Conservation (phyloP, 35 echinoderm and acorn worm genomes). For the Patiria miniata region DNA sequence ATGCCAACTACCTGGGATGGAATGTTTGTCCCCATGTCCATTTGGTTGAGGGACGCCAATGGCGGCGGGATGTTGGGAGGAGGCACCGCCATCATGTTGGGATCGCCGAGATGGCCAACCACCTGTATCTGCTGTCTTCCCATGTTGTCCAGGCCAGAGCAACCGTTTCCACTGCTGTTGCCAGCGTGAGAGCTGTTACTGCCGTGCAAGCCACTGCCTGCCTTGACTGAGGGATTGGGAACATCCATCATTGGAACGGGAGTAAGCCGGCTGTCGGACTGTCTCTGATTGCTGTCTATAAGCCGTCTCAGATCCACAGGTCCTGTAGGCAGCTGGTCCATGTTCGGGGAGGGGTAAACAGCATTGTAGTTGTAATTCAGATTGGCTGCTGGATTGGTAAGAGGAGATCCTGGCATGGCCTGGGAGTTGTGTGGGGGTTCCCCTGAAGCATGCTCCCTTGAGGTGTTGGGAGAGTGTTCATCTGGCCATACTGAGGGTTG, state of each 20-base stretch:
- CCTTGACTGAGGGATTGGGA: not conserved
- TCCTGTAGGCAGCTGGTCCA: not conserved
- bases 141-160: not conserved
- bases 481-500: not conserved
- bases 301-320: not conserved
- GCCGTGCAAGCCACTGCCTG: not conserved
- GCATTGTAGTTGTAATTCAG: constrained; percentile 23
- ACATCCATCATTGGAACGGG: not conserved
- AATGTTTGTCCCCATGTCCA: constrained; percentile 15
- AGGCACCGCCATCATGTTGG: constrained; percentile 3
- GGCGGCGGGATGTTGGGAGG: constrained; percentile 16
- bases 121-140: not conserved
- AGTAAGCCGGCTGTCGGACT: not conserved
- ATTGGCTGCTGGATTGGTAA: constrained; percentile 46
- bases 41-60: not conserved
- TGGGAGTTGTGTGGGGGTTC: not conserved
- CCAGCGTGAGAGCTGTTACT: not conserved
- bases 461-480: not conserved
- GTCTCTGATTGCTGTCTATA: not conserved
- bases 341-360: not conserved
- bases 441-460: not conserved
- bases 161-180: not conserved
- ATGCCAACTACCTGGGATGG: not conserved
- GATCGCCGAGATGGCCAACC: not conserved
- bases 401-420: not conserved